Conservation (phyloP, 2,113 vertebrate genomes). For the Cepphus grylle region DNA sequence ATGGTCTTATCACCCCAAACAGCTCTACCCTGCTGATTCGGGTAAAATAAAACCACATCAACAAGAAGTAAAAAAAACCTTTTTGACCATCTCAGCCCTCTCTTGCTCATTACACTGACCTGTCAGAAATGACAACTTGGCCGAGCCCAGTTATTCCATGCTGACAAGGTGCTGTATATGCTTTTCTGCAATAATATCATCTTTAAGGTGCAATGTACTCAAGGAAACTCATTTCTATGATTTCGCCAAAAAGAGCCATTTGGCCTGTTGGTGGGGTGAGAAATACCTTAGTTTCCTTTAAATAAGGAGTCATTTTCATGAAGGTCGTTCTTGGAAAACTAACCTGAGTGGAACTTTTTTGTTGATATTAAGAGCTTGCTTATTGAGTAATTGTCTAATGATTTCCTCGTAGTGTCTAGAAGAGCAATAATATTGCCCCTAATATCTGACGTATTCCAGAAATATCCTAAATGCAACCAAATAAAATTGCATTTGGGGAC, state of each 20-base stretch:
- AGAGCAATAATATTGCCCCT: neutral
- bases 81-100: slow-evolving; percentile 75
- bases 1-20: slow-evolving; percentile 71
- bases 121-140: slow-evolving; percentile 82
- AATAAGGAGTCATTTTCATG: slow-evolving; percentile 65
- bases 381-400: slow-evolving; percentile 8
- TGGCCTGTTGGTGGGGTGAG: slow-evolving; percentile 43
- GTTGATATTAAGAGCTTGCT: neutral
- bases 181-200: slow-evolving; percentile 72
- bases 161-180: slow-evolving; percentile 77
- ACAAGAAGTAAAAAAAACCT: slow-evolving; percentile 51
- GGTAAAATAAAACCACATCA: neutral
- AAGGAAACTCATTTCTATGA: slow-evolving; percentile 70
- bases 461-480: slow-evolving; percentile 5
- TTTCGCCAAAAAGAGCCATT: slow-evolving; percentile 65
- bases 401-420: slow-evolving; percentile 34
- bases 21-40: slow-evolving; percentile 73
- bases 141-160: slow-evolving; percentile 72
- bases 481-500: slow-evolving; percentile 34
- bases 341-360: neutral
- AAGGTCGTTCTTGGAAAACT: slow-evolving; percentile 57
- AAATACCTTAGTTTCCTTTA: slow-evolving; percentile 51
- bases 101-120: slow-evolving; percentile 75
- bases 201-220: slow-evolving; percentile 71
- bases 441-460: slow-evolving; percentile 34